A percentile compares a stretch with the other conserved stretches of the same genome.
phyloP scores from a whole-genome alignment of 1,140 invertebrate genomes.

The Steinernema khuongi region DNA sequence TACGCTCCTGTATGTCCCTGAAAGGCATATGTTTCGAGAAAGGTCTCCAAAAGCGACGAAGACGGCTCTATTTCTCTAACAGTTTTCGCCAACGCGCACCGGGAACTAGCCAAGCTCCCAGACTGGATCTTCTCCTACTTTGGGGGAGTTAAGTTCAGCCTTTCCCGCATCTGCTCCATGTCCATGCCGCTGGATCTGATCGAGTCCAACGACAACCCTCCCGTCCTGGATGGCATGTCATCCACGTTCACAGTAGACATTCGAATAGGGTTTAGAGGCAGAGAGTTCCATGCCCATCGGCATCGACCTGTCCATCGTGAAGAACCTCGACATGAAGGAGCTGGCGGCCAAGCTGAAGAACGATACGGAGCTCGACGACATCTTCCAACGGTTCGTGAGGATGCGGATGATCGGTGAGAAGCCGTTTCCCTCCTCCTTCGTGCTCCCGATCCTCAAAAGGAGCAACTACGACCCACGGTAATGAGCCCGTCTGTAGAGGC shows the following conservation, averaged over 20 bases:
- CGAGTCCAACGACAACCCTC: not conserved
- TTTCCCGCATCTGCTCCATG: not conserved
- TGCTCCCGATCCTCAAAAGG: not conserved
- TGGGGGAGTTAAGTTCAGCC: not conserved
- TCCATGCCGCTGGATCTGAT: not conserved
- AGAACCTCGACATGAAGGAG: not conserved
- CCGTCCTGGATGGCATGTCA: not conserved
- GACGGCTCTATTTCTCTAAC: not conserved
- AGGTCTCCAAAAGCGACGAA: not conserved
- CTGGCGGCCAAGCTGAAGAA: conserved; percentile 2
- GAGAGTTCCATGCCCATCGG: not conserved
- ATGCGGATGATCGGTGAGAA: not conserved
- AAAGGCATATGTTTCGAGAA: not conserved
- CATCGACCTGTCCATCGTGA: not conserved
- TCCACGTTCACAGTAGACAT: not conserved
- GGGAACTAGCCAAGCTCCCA: not conserved
- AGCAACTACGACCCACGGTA: conserved; percentile 1
- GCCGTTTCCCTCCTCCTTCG: conserved; percentile 4
- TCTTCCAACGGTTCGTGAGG: not conserved
- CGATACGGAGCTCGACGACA: not conserved
- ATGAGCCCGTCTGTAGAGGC: not conserved
- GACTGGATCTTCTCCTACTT: not conserved
- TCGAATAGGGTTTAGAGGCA: not conserved
- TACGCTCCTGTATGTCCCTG: not conserved
- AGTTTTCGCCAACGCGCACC: not conserved